Evolutionary conservation across 1,140 invertebrate genomes (phyloP), one percentile per base, ranked within the genome.

Genomic region (Penaeus japonicus): DNA sequence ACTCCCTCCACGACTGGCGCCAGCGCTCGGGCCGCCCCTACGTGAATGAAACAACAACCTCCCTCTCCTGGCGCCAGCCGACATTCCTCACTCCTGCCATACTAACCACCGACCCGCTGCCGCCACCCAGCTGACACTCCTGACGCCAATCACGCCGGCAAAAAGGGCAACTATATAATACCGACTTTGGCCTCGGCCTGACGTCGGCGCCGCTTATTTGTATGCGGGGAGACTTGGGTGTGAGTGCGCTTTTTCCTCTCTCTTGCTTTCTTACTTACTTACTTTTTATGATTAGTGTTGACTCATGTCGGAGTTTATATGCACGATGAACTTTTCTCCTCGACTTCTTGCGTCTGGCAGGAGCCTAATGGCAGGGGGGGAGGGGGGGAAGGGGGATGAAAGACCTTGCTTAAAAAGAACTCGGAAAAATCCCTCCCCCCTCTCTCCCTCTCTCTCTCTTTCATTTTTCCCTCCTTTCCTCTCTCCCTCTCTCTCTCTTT

Each of bases 11-110:
- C 65, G 80, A 24, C 87, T 84, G 87, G 87, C 87, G 87, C 87
- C 87, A 88, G 54, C 65, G 87, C 77, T 87, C 75, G 83, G 86
- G 87, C 80, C 87, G 54, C 62, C 87, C 80, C 87, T 88, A 88
- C 87, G 80, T 88, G 87, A 88, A 88, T 88, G 87, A 88, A 81
- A 88, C 87, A 88, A 88, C 80, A 88, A 87, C 39, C 70, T 32
- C 55, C 65, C 70, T 32, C 55, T 55, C 17, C 81, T 88, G 87
- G 87, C 80, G 87, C 87, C 87, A 88, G 83, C 62, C 62, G 70
- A 62, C 79, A 88, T 83, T 83, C 80, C 30, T 57, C n/a, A 47
- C 79, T 57, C n/a, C 39, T 17, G 12, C 22, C 79, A n/a, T 17
- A 22, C 39, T 55, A 54, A 55, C 39, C 87, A 57, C 62, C 79